Evolutionary conservation across 2,797 vertebrate species (phyloP).

Genomic region (Masticophis lateralis): DNA sequence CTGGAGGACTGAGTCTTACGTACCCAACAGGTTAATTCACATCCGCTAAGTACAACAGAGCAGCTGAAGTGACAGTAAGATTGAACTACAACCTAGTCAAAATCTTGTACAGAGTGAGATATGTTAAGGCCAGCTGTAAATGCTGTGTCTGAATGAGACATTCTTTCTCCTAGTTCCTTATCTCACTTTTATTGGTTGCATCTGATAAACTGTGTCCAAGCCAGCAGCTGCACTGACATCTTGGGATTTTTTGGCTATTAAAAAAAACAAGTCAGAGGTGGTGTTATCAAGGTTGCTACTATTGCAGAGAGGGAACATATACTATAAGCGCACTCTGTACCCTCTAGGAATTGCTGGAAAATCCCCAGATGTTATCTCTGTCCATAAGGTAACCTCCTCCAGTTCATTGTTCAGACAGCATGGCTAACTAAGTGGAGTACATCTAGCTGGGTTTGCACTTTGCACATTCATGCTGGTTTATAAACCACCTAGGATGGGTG

Average conservation of each 20-base stretch:
- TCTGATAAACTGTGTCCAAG: neutral
- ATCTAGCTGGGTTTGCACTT: neutral
- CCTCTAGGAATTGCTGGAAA: neutral
- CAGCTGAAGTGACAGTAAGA: neutral
- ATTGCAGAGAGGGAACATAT: neutral
- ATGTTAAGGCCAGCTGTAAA: neutral
- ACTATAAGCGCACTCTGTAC: neutral
- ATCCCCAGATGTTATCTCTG: neutral
- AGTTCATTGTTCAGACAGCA: neutral
- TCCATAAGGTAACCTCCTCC: neutral
- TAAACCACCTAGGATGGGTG: neutral
- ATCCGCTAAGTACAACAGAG: neutral
- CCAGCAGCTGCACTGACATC: neutral
- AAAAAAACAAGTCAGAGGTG: neutral
- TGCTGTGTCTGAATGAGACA: neutral
- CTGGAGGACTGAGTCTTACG: neutral
- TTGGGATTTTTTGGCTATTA: neutral
- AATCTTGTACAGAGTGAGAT: neutral
- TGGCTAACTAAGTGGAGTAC: neutral
- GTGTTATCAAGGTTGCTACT: neutral
- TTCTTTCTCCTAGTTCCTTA: neutral
- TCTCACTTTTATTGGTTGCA: neutral
- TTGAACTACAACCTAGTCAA: neutral
- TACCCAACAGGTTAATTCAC: neutral
- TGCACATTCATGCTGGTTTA: neutral